Evolutionary conservation across 2,888 invertebrate genomes (phyloP).

Genomic region (Zaprionus bogoriensis): DNA sequence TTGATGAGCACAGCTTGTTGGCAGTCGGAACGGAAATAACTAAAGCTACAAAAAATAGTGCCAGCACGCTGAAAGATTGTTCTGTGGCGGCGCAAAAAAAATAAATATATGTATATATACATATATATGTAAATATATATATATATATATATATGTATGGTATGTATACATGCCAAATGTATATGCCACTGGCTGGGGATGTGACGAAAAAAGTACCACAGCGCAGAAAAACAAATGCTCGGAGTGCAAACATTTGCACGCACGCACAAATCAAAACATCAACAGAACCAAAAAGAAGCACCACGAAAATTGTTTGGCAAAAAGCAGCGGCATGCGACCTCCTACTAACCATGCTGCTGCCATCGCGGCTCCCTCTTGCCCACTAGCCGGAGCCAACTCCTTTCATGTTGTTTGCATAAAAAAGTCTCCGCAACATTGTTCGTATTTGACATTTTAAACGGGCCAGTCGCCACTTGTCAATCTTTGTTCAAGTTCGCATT

Average conservation of each 20-base stretch:
- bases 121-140: conserved; percentile 12
- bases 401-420: conserved; percentile 51
- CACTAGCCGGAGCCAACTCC: background rate
- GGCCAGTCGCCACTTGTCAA: conserved; percentile 76
- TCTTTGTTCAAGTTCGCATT: conserved; percentile 74
- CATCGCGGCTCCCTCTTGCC: background rate
- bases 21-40: conserved; percentile 45
- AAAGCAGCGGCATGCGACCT: conserved; percentile 55
- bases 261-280: conserved; percentile 76
- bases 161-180: conserved; percentile 3
- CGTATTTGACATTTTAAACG: conserved; percentile 77
- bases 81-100: background rate
- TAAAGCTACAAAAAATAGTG: conserved; percentile 27
- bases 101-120: conserved; percentile 13
- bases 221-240: conserved; percentile 57
- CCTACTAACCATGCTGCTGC: background rate
- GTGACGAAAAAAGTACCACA: conserved; percentile 22
- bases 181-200: background rate
- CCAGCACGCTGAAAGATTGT: conserved; percentile 39
- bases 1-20: conserved; percentile 68
- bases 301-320: conserved; percentile 41
- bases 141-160: conserved; percentile 7
- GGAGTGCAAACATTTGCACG: conserved; percentile 74
- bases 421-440: conserved; percentile 71
- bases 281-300: conserved; percentile 51